phyloP scores from a whole-genome alignment of 2,888 invertebrate genomes.

The Trichopria drosophilae region DNA sequence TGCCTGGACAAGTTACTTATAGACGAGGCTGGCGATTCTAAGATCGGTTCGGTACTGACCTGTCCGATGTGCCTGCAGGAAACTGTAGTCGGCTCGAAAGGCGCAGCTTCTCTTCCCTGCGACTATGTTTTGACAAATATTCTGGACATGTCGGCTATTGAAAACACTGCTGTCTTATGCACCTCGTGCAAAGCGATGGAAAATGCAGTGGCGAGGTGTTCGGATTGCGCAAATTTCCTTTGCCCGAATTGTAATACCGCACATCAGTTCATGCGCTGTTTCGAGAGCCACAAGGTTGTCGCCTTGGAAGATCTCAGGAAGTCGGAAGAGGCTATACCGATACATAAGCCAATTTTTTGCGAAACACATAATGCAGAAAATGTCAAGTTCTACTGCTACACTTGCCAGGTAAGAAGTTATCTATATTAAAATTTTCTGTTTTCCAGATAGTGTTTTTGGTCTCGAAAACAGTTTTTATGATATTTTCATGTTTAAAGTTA shows the following conservation, averaged over 20 bases:
- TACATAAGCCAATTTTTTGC: constrained; percentile 89
- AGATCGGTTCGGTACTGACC: constrained; percentile 67
- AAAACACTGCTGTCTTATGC: constrained; percentile 71
- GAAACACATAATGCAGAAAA: constrained; percentile 79
- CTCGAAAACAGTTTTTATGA: too few species aligned
- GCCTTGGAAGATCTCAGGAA: constrained; percentile 83
- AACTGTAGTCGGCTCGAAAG: constrained; percentile 77
- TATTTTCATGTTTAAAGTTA: too few species aligned
- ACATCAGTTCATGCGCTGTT: constrained; percentile 95
- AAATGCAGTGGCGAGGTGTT: constrained; percentile 89
- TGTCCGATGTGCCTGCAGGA: constrained; percentile 85
- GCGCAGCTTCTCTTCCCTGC: constrained; percentile 77
- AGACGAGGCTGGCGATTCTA: constrained; percentile 71
- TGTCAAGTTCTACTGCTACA: constrained; percentile 85
- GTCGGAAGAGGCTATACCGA: constrained; percentile 77
- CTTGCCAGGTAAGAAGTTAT: constrained; percentile 66
- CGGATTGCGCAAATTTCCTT: constrained; percentile 91
- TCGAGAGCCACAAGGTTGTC: constrained; percentile 91
- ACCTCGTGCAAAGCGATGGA: constrained; percentile 96
- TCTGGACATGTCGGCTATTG: constrained; percentile 79
- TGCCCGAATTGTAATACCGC: constrained; percentile 94
- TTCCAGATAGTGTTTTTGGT: too few species aligned
- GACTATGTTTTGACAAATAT: constrained; percentile 87
- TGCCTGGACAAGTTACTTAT: constrained; percentile 83
- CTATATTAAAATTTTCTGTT: not conserved